These are phyloP conservation scores for Peromyscus nudipes DNA, from an alignment of 2,797 vertebrate genomes.

Conservation along the genomic window DNA sequence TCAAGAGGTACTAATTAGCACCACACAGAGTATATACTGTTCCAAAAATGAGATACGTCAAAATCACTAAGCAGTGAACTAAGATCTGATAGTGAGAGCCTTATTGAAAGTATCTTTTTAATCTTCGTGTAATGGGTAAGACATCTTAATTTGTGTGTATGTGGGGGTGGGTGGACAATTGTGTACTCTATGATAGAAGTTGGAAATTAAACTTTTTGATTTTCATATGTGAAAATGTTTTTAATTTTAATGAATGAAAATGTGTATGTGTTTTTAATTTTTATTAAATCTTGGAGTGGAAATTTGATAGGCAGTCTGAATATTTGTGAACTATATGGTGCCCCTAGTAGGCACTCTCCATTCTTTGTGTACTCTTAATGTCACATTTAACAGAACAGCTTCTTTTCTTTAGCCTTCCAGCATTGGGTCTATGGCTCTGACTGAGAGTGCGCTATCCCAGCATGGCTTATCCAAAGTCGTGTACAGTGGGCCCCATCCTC, in stretches of 20 bases:
- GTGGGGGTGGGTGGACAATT: background rate
- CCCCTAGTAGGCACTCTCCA: background rate
- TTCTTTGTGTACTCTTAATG: slow-evolving; percentile 2
- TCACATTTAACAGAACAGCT: slow-evolving; percentile 55
- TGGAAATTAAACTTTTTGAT: slow-evolving; percentile 46
- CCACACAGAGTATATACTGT: slow-evolving; percentile 22
- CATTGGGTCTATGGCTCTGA: slow-evolving; percentile 97
- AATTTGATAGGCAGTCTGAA: background rate
- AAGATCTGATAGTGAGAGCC: slow-evolving; percentile 29
- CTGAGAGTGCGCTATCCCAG: slow-evolving; percentile 97
- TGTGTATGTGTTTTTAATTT: background rate
- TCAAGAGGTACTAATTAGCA: slow-evolving; percentile 13
- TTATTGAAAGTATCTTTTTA: background rate
- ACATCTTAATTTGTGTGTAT: background rate
- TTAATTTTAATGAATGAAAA: slow-evolving; percentile 47
- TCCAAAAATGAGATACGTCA: slow-evolving; percentile 57
- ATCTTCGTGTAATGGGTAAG: background rate
- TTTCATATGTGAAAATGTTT: slow-evolving; percentile 46
- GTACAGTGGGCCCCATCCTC: slow-evolving; percentile 97
- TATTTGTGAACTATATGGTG: slow-evolving; percentile 32
- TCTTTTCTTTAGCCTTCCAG: slow-evolving; percentile 93
- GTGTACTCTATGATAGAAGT: slow-evolving; percentile 12
- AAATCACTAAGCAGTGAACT: slow-evolving; percentile 49
- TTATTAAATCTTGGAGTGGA: slow-evolving; percentile 1
- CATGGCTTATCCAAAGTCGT: slow-evolving; percentile 96